These are phyloP conservation scores for Andricus curvator DNA, from an alignment of 2,888 invertebrate species.

Conservation along the genomic window DNA sequence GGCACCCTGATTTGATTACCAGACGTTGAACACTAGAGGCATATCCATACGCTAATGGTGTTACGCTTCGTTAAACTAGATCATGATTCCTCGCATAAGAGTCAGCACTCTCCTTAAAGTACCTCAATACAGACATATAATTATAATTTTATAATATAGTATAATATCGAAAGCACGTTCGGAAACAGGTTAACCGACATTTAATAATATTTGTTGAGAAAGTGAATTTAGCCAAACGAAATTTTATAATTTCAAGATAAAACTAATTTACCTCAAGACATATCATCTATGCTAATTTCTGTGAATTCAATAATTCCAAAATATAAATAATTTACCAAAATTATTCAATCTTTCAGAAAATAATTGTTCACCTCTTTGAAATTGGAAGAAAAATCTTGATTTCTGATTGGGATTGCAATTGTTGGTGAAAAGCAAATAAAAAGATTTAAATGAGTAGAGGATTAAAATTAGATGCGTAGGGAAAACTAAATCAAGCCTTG, in stretches of 20 bases:
- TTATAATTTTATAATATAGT: neutral
- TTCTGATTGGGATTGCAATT: too few species aligned
- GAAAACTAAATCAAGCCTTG: neutral
- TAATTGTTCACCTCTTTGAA: too few species aligned
- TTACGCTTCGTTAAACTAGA: conserved; percentile 33
- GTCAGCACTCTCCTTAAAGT: neutral
- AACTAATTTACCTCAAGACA: neutral
- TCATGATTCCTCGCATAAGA: neutral
- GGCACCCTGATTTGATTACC: conserved; percentile 25
- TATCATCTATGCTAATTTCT: neutral
- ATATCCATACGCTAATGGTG: conserved; percentile 21
- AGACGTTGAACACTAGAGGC: neutral
- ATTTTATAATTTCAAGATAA: neutral
- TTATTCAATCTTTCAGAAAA: neutral
- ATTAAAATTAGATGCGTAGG: neutral
- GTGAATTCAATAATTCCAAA: neutral
- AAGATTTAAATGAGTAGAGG: neutral
- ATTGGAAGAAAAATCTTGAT: too few species aligned
- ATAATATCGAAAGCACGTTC: neutral
- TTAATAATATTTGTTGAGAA: neutral
- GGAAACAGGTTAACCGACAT: neutral
- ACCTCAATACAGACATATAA: neutral
- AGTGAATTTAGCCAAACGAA: neutral
- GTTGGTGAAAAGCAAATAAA: too few species aligned
- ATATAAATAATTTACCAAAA: neutral